Evolutionary conservation across 1,140 invertebrate genomes (phyloP), one percentile per base, ranked within the genome.

Genomic region (Leptinotarsa texana): DNA sequence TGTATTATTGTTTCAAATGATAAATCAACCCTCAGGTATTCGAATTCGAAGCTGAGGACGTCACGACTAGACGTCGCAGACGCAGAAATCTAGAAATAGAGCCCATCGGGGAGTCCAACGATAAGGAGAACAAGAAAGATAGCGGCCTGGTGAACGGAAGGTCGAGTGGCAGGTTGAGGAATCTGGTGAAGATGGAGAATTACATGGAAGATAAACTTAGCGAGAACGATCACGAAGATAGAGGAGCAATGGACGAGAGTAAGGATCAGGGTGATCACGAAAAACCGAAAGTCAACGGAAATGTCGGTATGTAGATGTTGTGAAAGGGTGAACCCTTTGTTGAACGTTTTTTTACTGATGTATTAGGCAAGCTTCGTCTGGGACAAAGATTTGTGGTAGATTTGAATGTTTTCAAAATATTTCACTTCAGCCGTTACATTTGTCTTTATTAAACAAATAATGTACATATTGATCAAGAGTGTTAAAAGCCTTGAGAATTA

Each of bases 81-180:
- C 21, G 63, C 21, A 65, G 63, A 21, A 22, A 13, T 15, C 51
- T 24, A 11, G 18, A 42, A 2, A 18, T 73, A 51, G 63, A 62
- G 24, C 62, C 63, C 17, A 73, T 74, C 13, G 42, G 63, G 15
- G 76, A 77, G 65, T 80, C 76, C 17, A 78, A 79, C 42, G 79
- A 80, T 42, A 80, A 80, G 71, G 79, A 80, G 51, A 80, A 80
- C 69, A 79, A 82, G 24, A 75, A 80, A 62, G 77, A 77, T 22
- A 49, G 72, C 15, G 72, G 69, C n/a, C 24, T 75, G 8, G 67
- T 65, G 63, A 65, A 65, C 8, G 63, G 63, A 13, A 57, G 51
- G 2, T 57, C 51, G 51, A 15, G 51, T 13, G 51, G 15, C 13
- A 57, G 63, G 11, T 21, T 21, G 13, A 65, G 4, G 15, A 65